Evolutionary conservation across 2,113 vertebrate species (phyloP), one percentile per base, ranked within the genome.

Genomic region (Rhynchopsitta pachyrhyncha): DNA sequence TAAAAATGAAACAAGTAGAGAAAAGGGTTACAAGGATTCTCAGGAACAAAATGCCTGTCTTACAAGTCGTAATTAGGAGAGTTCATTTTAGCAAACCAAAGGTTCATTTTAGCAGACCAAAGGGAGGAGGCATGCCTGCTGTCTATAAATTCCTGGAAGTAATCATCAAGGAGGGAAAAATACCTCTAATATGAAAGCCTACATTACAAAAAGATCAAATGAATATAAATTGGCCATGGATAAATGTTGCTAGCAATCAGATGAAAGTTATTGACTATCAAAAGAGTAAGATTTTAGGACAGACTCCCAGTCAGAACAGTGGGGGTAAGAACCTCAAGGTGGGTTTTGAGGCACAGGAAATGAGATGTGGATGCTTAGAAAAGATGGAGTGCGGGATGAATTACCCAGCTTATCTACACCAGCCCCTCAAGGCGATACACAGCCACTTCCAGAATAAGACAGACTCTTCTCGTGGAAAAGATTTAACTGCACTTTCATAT

Each of bases 1-100:
- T 93, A 87, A 91, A 96, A 92, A 92, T 37, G 27, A 92, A 95
- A 87, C 1, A 19, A 87, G 69, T 62, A 17, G 53, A 89, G 69
- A 87, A 93, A 87, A 92, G 78, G 84, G 74, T 82, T 96, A 95
- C 69, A 85, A 37, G 39, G 24, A 76, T 95, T 93, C 90, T 87
- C 20, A 27, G 94, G 93, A 95, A 75, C 28, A 85, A 84, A 50
- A 82, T 57, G 77, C 39, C 91, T 82, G 78, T 89, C 86, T 92
- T 92, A 92, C 81, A 93, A 92, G 47, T 55, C 25, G 41, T 87
- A 89, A 96, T 95, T 93, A 95, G 91, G 35, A 95, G 74, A 87
- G 91, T 87, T 86, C 91, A 69, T 82, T 95, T 96, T 89, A 97
- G 91, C 52, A 91, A 93, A 96, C 86, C 80, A 95, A 84, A 96